A percentile compares a stretch with the other conserved stretches of the same genome.
Evolutionary conservation across 2,113 vertebrate species (phyloP).

Genomic region (Acrocephalus arundinaceus): DNA sequence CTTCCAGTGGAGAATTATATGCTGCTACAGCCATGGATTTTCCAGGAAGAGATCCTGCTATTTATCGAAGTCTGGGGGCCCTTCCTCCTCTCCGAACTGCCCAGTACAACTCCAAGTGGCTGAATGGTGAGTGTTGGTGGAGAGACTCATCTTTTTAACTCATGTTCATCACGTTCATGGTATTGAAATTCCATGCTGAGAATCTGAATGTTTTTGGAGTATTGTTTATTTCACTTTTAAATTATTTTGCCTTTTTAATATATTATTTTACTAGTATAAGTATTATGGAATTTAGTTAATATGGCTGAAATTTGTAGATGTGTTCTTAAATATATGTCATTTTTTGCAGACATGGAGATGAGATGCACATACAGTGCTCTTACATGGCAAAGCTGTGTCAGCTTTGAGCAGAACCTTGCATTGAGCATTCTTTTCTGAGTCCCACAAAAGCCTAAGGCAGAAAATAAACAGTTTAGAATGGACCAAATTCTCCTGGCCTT

Average conservation of each 20-base stretch:
- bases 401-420: not conserved
- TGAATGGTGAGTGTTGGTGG: conserved; percentile 83
- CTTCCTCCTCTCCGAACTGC: conserved; percentile 93
- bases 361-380: not conserved
- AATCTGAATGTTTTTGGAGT: not conserved
- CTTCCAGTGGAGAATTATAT: conserved; percentile 91
- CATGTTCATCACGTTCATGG: not conserved
- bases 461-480: not conserved
- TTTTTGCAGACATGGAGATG: not conserved
- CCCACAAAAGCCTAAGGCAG: not conserved
- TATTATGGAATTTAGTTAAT: not conserved
- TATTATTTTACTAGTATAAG: not conserved
- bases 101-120: conserved; percentile 99
- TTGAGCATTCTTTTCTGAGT: not conserved
- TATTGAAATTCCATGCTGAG: not conserved
- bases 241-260: not conserved
- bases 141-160: not conserved
- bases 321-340: not conserved
- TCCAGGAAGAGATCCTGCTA: conserved; percentile 93
- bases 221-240: not conserved
- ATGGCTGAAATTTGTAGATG: not conserved
- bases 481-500: not conserved
- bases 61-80: conserved; percentile 92
- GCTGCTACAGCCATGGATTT: conserved; percentile 98
- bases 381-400: not conserved